Conservation (phyloP, 2,888 invertebrate genomes). For the Tinea pellionella region DNA sequence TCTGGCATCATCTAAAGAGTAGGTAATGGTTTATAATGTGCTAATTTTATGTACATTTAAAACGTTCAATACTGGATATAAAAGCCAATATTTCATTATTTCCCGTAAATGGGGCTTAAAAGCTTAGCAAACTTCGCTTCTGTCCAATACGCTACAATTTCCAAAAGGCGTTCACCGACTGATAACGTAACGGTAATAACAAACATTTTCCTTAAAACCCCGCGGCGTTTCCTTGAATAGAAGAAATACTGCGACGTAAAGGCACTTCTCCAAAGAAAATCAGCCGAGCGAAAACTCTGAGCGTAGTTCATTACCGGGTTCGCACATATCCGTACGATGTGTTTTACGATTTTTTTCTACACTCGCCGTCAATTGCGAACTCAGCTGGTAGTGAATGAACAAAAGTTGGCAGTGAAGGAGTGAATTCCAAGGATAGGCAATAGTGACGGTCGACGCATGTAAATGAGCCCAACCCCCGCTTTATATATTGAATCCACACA, state of each 20-base stretch:
- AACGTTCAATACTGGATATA: neutral
- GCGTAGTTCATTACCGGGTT: constrained; percentile 16
- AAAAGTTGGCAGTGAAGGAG: constrained; percentile 5
- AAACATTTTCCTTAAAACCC: constrained; percentile 14
- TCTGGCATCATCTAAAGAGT: no score
- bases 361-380: constrained; percentile 10
- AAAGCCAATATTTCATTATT: neutral
- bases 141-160: constrained; percentile 7
- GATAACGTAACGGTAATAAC: constrained; percentile 10
- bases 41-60: neutral
- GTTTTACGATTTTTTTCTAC: neutral
- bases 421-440: constrained; percentile 10
- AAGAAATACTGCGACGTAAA: constrained; percentile 16
- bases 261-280: constrained; percentile 14
- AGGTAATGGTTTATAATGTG: no score
- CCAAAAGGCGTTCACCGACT: constrained; percentile 8
- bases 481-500: neutral
- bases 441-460: constrained; percentile 1
- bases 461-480: constrained; percentile 5
- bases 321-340: constrained; percentile 11
- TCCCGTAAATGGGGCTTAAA: neutral
- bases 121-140: neutral
- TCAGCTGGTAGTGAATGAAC: constrained; percentile 11
- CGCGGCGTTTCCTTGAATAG: constrained; percentile 11
- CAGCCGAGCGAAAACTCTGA: constrained; percentile 14